These are phyloP conservation scores for Spheniscus humboldti DNA, from an alignment of 2,797 vertebrate species.

Conservation along the genomic window DNA sequence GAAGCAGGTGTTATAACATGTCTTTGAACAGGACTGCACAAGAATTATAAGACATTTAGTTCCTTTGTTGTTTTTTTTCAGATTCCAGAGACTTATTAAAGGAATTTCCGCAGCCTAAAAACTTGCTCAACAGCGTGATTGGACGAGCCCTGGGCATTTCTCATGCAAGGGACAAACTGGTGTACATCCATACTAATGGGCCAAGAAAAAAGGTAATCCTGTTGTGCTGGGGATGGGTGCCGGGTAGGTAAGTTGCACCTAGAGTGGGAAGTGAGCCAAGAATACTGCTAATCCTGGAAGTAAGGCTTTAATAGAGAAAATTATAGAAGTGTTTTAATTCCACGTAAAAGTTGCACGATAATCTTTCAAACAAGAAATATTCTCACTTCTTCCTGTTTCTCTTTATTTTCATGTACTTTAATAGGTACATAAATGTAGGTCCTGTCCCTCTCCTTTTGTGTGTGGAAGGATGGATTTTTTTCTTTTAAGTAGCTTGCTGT, in stretches of 20 bases:
- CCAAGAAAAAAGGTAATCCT: constrained; percentile 82
- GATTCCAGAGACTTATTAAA: constrained; percentile 81
- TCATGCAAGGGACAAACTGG: constrained; percentile 82
- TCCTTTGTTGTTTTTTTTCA: constrained; percentile 24
- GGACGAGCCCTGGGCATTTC: constrained; percentile 81
- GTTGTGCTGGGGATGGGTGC: background rate
- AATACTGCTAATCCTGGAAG: background rate
- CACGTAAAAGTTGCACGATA: accelerated
- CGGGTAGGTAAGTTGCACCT: accelerated
- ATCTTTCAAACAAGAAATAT: background rate
- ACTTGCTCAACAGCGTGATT: constrained; percentile 83
- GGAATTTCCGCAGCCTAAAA: constrained; percentile 91
- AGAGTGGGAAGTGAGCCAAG: background rate
- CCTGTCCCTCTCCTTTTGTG: background rate
- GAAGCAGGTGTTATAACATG: background rate
- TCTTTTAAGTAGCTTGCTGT: background rate
- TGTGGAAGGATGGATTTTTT: background rate
- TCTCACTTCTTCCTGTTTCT: background rate
- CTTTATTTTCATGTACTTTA: background rate
- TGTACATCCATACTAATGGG: constrained; percentile 85
- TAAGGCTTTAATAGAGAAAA: background rate
- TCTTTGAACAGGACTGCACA: background rate
- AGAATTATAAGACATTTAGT: background rate
- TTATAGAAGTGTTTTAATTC: background rate
- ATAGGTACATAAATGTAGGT: background rate